Evolutionary conservation across 2,888 invertebrate species (phyloP).

Genomic region (Pollenia angustigena): DNA sequence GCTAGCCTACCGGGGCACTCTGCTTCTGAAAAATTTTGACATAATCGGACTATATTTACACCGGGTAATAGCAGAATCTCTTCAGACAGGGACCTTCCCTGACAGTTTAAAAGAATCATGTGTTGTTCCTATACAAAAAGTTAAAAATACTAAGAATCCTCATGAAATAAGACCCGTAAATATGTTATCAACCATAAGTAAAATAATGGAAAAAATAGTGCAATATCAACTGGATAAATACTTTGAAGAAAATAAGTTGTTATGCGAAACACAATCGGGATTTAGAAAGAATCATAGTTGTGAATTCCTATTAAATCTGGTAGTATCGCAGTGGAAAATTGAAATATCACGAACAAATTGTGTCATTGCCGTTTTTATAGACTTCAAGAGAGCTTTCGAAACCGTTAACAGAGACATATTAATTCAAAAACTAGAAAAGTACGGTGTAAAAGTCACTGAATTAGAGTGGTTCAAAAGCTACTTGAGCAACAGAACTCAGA

Average conservation of each 20-base stretch:
- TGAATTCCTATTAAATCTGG: not conserved
- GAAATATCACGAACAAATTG: too few relatives aligned
- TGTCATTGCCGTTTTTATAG: too few relatives aligned
- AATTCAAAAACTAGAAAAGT: not conserved
- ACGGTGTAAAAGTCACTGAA: not conserved
- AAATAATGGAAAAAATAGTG: conserved; percentile 16
- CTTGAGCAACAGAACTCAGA: not conserved
- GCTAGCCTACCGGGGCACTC: too few relatives aligned
- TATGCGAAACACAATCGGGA: conserved; percentile 1
- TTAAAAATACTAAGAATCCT: conserved; percentile 4
- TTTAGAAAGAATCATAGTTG: not conserved
- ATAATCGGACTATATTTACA: not conserved
- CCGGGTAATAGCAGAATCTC: too few relatives aligned
- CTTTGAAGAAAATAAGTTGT: not conserved
- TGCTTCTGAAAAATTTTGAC: not conserved
- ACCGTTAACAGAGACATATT: not conserved
- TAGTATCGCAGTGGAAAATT: not conserved
- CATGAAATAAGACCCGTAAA: conserved; percentile 16
- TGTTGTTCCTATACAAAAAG: not conserved
- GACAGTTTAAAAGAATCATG: conserved; percentile 10
- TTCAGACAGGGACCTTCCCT: not conserved
- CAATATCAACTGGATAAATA: conserved; percentile 8
- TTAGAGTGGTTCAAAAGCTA: not conserved
- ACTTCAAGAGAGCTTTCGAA: not conserved
- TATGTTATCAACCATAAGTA: not conserved